Evolutionary conservation across 2,113 vertebrate genomes (phyloP).

Genomic region (Limanda limanda): DNA sequence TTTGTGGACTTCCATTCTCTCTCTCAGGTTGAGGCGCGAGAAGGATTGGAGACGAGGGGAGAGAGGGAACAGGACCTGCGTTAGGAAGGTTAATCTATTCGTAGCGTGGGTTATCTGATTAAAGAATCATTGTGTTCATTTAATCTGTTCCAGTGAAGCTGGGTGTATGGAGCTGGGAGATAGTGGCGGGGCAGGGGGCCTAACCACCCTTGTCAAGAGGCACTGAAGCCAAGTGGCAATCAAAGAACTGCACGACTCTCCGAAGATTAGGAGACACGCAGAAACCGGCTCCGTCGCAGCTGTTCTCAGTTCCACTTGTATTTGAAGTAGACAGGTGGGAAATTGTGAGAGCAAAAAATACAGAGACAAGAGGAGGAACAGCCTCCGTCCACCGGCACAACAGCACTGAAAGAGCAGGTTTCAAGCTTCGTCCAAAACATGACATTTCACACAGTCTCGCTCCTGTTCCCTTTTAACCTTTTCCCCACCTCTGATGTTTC

Average conservation of each 20-base stretch:
- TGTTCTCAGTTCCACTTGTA: constrained; percentile 58
- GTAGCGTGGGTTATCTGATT: constrained; percentile 82
- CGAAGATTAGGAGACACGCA: constrained; percentile 22
- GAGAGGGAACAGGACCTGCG: constrained; percentile 61
- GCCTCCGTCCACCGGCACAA: constrained; percentile 27
- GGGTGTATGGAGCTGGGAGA: constrained; percentile 76
- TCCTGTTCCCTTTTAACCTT: neutral
- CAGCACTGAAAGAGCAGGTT: constrained; percentile 10
- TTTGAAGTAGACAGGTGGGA: constrained; percentile 54
- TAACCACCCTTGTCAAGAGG: constrained; percentile 55
- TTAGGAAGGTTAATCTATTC: constrained; percentile 85
- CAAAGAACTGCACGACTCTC: constrained; percentile 46
- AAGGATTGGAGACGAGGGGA: constrained; percentile 55
- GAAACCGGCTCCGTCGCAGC: constrained; percentile 34
- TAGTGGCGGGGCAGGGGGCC: constrained; percentile 44
- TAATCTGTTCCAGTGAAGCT: constrained; percentile 82
- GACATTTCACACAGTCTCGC: constrained; percentile 32
- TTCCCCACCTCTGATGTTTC: neutral
- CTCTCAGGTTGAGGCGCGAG: constrained; percentile 56
- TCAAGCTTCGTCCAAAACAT: constrained; percentile 21
- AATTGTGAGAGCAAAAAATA: constrained; percentile 39
- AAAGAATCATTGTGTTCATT: constrained; percentile 85
- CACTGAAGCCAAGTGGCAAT: constrained; percentile 62
- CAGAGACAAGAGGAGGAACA: neutral
- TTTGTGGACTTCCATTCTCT: constrained; percentile 74